Conservation (phyloP, 1,140 invertebrate genomes). For the Zaprionus capensis region DNA sequence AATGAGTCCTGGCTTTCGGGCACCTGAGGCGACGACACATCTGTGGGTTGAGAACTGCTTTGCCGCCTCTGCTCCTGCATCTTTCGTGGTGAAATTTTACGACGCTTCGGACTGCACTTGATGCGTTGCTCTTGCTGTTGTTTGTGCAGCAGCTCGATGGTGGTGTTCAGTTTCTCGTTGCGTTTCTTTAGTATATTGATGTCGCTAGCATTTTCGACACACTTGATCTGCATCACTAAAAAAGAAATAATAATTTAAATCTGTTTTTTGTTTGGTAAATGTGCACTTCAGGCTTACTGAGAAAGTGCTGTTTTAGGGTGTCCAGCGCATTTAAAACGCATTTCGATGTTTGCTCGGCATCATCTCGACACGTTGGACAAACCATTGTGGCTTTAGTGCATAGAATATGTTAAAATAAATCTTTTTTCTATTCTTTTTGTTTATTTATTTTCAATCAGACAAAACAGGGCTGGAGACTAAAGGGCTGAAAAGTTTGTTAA, state of each 20-base stretch:
- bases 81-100: conserved; percentile 54
- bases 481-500: too few relatives aligned
- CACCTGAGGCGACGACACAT: conserved; percentile 48
- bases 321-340: conserved; percentile 55
- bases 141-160: conserved; percentile 45
- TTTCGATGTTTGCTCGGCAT: conserved; percentile 29
- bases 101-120: conserved; percentile 49
- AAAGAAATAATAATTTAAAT: background rate
- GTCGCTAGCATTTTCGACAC: conserved; percentile 32
- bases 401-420: background rate
- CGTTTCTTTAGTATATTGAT: conserved; percentile 42
- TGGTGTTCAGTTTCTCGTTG: conserved; percentile 59
- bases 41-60: conserved; percentile 20
- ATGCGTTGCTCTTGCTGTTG: conserved; percentile 20
- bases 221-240: conserved; percentile 54
- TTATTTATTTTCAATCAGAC: background rate
- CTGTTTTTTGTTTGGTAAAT: background rate
- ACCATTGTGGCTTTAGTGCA: conserved; percentile 27
- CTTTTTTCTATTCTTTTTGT: background rate
- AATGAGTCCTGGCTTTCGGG: conserved; percentile 58
- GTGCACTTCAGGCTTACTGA: conserved; percentile 42
- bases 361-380: conserved; percentile 53
- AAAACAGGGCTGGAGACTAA: background rate
- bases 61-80: background rate
- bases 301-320: conserved; percentile 51